These are phyloP conservation scores for Lamproptera curius DNA, from an alignment of 2,888 invertebrate genomes.

Conservation along the genomic window DNA sequence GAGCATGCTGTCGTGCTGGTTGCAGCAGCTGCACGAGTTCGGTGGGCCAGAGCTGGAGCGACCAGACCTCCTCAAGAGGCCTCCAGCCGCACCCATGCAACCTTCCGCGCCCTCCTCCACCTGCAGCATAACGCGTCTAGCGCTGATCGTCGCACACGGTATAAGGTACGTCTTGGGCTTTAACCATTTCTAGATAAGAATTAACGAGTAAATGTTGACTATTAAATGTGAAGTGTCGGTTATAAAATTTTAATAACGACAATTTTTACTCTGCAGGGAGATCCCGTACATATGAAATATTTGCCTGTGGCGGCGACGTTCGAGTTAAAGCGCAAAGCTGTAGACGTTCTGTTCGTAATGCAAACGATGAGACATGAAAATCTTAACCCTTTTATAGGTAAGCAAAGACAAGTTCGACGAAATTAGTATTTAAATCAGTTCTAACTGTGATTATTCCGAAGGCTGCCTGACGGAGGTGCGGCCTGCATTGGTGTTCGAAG, in stretches of 20 bases:
- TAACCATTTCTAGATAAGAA: too few species aligned
- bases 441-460: constrained; percentile 24
- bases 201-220: too few species aligned
- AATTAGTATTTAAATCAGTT: too few species aligned
- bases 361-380: constrained; percentile 95
- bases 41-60: constrained; percentile 90
- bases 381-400: constrained; percentile 90
- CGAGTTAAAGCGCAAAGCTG: constrained; percentile 89
- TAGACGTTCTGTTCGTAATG: constrained; percentile 87
- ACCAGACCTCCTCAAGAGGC: constrained; percentile 88
- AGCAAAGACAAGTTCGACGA: constrained; percentile 1
- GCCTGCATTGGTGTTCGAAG: constrained; percentile 91
- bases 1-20: constrained; percentile 88
- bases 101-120: constrained; percentile 73
- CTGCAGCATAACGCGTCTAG: constrained; percentile 64
- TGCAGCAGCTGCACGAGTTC: constrained; percentile 90
- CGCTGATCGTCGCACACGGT: constrained; percentile 86
- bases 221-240: too few species aligned
- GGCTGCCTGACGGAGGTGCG: constrained; percentile 89
- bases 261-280: too few species aligned
- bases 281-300: constrained; percentile 92
- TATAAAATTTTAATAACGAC: too few species aligned
- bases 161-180: constrained; percentile 82
- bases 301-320: constrained; percentile 79
- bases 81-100: constrained; percentile 65